A percentile compares a stretch with the other conserved stretches of the same genome.
These are phyloP conservation scores for Porites lutea DNA, from an alignment of 64 coral and sea anemone species.

Conservation along the genomic window DNA sequence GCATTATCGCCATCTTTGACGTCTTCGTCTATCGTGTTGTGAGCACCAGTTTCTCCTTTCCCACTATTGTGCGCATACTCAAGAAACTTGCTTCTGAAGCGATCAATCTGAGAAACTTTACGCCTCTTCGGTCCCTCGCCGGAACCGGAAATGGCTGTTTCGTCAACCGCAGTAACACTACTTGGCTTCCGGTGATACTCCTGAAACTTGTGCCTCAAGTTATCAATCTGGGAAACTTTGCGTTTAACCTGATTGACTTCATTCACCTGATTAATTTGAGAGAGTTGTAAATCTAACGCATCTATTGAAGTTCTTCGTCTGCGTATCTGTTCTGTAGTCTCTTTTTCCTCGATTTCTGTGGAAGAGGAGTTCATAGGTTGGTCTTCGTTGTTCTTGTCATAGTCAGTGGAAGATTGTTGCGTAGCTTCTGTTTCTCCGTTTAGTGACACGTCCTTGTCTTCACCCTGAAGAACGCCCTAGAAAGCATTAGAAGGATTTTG, in stretches of 20 bases:
- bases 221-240: conserved; percentile 64
- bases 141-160: conserved; percentile 3
- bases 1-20: neutral
- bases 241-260: conserved; percentile 14
- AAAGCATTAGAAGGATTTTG: neutral
- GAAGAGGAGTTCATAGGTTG: neutral
- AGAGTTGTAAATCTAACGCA: conserved; percentile 49
- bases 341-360: neutral
- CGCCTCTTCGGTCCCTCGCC: conserved; percentile 21
- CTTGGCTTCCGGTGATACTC: conserved; percentile 7
- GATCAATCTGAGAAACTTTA: conserved; percentile 54
- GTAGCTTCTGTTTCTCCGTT: neutral
- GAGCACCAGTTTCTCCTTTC: conserved; percentile 29
- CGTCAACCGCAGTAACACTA: neutral
- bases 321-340: neutral
- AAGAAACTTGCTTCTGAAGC: conserved; percentile 53
- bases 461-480: conserved; percentile 29
- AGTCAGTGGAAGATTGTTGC: neutral
- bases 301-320: conserved; percentile 51
- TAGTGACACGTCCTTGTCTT: neutral
- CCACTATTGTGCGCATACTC: conserved; percentile 54
- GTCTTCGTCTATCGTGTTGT: neutral
- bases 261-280: neutral
- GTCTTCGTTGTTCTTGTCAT: neutral
- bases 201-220: conserved; percentile 54